phyloP scores from a whole-genome alignment of 2,113 vertebrate species.

The Mormyrus lacerda region DNA sequence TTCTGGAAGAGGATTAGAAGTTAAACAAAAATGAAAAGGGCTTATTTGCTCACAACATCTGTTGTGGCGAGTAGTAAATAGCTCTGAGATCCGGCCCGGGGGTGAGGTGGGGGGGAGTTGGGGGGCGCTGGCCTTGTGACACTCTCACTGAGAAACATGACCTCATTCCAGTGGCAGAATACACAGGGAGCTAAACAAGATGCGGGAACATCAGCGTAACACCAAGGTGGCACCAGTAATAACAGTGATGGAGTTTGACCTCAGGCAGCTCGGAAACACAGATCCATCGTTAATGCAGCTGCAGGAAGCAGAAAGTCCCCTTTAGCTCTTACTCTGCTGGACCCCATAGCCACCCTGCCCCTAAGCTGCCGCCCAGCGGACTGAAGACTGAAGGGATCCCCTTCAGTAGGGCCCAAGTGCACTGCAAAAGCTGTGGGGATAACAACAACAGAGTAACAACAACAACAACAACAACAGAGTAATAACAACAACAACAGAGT shows the following conservation, averaged over 20 bases:
- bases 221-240: background rate
- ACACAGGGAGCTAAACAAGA: background rate
- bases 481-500: background rate
- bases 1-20: constrained; percentile 8
- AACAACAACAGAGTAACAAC: background rate
- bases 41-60: constrained; percentile 10
- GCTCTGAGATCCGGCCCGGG: background rate
- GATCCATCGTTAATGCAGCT: background rate
- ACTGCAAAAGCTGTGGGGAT: background rate
- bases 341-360: background rate
- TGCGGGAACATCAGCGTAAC: background rate
- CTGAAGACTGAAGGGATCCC: background rate
- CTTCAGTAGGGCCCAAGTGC: background rate
- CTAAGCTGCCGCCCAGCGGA: background rate
- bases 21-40: background rate
- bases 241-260: background rate
- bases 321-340: background rate
- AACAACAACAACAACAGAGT: no score
- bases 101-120: background rate
- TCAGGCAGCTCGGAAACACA: background rate
- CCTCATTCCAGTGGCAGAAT: background rate
- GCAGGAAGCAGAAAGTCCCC: background rate
- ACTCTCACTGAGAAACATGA: background rate
- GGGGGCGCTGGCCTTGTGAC: background rate
- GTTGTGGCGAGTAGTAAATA: constrained; percentile 8